These are phyloP conservation scores for Glossosoma conforme DNA, from an alignment of 1,140 invertebrate species.

Conservation along the genomic window DNA sequence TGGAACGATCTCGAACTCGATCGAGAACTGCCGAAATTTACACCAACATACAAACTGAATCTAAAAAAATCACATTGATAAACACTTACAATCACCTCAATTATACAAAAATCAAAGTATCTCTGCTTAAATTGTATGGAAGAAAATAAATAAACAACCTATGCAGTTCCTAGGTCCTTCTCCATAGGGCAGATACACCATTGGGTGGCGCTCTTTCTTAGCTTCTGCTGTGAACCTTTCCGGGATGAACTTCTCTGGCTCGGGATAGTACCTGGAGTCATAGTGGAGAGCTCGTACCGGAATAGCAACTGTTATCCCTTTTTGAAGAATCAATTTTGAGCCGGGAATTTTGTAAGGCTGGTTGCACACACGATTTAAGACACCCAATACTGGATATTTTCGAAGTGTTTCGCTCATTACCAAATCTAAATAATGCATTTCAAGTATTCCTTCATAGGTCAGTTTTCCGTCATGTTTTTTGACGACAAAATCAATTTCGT, in stretches of 20 bases:
- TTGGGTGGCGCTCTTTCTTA: constrained; percentile 34
- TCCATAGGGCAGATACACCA: constrained; percentile 43
- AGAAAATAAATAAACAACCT: constrained; percentile 34
- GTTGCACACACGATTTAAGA: constrained; percentile 33
- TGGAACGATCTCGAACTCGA: no score
- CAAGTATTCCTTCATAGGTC: constrained; percentile 39
- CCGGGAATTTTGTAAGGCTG: constrained; percentile 43
- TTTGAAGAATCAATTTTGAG: constrained; percentile 46
- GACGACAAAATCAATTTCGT: constrained; percentile 51
- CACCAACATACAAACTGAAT: no score
- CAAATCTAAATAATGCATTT: constrained; percentile 38
- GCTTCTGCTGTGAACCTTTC: constrained; percentile 49
- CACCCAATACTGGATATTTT: constrained; percentile 37
- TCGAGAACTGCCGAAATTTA: no score
- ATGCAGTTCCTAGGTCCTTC: constrained; percentile 53
- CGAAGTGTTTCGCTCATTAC: constrained; percentile 36
- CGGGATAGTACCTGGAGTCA: constrained; percentile 39
- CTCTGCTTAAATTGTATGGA: no score
- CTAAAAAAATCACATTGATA: no score
- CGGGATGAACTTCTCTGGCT: constrained; percentile 57
- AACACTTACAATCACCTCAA: no score
- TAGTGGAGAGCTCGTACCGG: constrained; percentile 60
- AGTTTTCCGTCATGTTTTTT: constrained; percentile 38
- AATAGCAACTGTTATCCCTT: constrained; percentile 52
- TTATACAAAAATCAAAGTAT: no score